Evolutionary conservation across 2,113 vertebrate species (phyloP).

Genomic region (Sinosuthora webbiana): DNA sequence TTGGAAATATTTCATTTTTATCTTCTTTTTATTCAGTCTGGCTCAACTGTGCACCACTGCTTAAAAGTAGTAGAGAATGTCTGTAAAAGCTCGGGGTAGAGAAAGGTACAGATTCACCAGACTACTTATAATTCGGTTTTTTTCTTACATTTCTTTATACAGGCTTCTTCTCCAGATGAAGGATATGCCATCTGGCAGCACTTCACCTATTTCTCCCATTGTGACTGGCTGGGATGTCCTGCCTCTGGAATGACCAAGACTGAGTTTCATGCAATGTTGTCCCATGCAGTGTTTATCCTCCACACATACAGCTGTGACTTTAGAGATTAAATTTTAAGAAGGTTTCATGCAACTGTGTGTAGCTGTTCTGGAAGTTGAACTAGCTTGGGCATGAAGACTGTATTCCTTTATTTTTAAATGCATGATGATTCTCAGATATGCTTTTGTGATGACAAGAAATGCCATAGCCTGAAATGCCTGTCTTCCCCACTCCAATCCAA

Average conservation of each 20-base stretch:
- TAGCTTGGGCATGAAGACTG: background rate
- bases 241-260: background rate
- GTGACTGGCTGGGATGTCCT: background rate
- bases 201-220: background rate
- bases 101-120: background rate
- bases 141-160: background rate
- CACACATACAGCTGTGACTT: accelerated
- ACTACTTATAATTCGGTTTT: background rate
- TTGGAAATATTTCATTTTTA: accelerated
- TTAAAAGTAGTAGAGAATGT: background rate
- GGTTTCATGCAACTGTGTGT: background rate
- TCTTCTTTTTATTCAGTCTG: background rate
- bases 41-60: background rate
- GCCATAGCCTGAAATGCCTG: too few species aligned
- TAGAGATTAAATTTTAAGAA: background rate
- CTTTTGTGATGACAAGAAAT: background rate
- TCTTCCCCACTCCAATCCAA: background rate
- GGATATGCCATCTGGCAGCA: background rate
- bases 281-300: background rate
- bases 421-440: accelerated
- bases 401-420: background rate
- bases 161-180: background rate
- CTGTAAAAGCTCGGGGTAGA: background rate
- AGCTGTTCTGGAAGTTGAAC: background rate
- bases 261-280: background rate